phyloP scores from a whole-genome alignment of 2,888 invertebrate species.

The Dryococelus australis region DNA sequence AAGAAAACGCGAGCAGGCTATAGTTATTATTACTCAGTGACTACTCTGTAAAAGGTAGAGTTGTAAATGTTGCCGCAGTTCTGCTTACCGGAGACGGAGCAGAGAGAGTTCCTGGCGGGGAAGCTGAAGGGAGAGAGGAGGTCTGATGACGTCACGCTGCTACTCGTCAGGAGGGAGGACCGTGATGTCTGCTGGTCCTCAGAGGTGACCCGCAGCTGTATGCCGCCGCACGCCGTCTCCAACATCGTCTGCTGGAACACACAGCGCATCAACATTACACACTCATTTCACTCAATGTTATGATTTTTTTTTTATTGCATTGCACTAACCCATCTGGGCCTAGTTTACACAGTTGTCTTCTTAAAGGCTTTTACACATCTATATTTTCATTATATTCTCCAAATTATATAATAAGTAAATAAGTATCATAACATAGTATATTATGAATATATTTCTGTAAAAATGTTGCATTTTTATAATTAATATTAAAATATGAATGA shows the following conservation, averaged over 20 bases:
- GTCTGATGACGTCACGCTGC: neutral
- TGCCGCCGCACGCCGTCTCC: neutral
- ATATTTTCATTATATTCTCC: too few relatives aligned
- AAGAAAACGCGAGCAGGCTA: too few relatives aligned
- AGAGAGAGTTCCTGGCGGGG: conserved; percentile 12
- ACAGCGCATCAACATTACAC: neutral
- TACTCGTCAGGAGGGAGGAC: neutral
- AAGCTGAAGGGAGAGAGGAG: neutral
- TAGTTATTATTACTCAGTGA: too few relatives aligned
- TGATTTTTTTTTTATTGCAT: neutral
- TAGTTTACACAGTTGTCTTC: neutral
- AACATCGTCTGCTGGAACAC: neutral
- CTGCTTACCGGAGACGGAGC: conserved; percentile 8
- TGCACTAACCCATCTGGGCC: neutral
- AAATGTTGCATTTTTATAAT: too few relatives aligned
- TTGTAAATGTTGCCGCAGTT: neutral
- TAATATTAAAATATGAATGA: too few relatives aligned
- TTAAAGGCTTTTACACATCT: too few relatives aligned
- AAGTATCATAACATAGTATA: too few relatives aligned
- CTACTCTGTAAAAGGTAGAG: too few relatives aligned
- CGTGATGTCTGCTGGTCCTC: neutral
- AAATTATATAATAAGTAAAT: too few relatives aligned
- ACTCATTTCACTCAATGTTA: too few relatives aligned
- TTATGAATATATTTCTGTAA: neutral
- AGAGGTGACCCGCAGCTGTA: neutral